Conservation (phyloP, 2,797 vertebrate species). For the Dipus sagitta region DNA sequence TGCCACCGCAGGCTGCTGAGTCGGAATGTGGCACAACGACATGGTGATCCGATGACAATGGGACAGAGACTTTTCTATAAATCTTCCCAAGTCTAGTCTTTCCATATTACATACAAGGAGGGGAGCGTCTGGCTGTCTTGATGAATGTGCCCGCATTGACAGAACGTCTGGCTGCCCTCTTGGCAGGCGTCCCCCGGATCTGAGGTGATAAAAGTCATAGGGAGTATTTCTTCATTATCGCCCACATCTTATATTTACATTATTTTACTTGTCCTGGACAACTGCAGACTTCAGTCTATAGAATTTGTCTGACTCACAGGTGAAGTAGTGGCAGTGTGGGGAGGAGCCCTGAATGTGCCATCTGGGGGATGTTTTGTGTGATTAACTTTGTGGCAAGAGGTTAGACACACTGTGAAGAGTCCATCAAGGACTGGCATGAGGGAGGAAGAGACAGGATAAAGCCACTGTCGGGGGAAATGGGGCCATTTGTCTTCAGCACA, state of each 20-base stretch:
- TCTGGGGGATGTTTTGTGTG: background rate
- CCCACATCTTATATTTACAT: background rate
- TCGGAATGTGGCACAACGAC: conserved; percentile 73
- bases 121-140: conserved; percentile 4
- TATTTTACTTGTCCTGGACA: conserved; percentile 43
- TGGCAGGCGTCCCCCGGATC: conserved; percentile 52
- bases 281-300: background rate
- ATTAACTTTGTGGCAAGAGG: background rate
- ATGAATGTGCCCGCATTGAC: conserved; percentile 30
- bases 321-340: background rate
- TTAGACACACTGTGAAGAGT: background rate
- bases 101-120: conserved; percentile 69
- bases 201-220: background rate
- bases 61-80: conserved; percentile 69
- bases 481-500: background rate
- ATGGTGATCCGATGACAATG: conserved; percentile 62
- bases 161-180: background rate
- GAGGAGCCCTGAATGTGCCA: rapidly evolving
- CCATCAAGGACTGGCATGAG: rapidly evolving
- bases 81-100: conserved; percentile 74
- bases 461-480: background rate
- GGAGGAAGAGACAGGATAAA: background rate
- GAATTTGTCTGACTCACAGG: background rate
- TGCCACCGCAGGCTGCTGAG: conserved; percentile 68
- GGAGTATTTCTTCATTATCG: conserved; percentile 56